Evolutionary conservation across 1,140 invertebrate genomes (phyloP).

Genomic region (Leptonema lineaticorne): DNA sequence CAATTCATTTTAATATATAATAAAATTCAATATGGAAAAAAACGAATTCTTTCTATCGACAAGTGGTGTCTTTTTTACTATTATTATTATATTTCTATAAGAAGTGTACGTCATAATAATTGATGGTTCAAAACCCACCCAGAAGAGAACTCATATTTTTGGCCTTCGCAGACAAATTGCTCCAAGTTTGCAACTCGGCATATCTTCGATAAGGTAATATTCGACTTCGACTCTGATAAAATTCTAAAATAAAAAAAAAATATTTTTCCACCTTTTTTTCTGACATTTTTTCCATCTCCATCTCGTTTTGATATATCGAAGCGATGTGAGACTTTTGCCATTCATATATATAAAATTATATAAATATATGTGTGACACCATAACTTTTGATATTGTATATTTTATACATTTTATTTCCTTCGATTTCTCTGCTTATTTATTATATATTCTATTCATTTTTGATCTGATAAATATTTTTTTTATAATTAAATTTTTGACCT

Average conservation of each 20-base stretch:
- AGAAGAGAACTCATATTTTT: background rate
- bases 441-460: too few species aligned
- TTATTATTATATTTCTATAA: too few species aligned
- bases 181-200: slow-evolving; percentile 19
- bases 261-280: slow-evolving; percentile 1
- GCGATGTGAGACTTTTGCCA: background rate
- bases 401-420: background rate
- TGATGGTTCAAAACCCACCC: background rate
- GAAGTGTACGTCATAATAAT: slow-evolving; percentile 18
- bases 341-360: too few species aligned
- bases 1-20: too few species aligned
- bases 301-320: slow-evolving; percentile 3
- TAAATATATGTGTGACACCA: background rate
- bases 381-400: background rate
- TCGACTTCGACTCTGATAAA: slow-evolving; percentile 14
- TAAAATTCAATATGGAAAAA: too few species aligned
- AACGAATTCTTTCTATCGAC: too few species aligned
- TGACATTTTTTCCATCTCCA: background rate
- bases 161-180: slow-evolving; percentile 28
- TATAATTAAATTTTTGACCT: too few species aligned
- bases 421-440: too few species aligned
- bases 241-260: background rate
- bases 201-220: slow-evolving; percentile 1
- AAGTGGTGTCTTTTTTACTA: too few species aligned
- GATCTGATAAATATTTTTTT: too few species aligned